Percentiles rank a stretch among this genome's conserved stretches.
phyloP scores from a whole-genome alignment of 2,888 invertebrate species.

The Drosophila differens region DNA sequence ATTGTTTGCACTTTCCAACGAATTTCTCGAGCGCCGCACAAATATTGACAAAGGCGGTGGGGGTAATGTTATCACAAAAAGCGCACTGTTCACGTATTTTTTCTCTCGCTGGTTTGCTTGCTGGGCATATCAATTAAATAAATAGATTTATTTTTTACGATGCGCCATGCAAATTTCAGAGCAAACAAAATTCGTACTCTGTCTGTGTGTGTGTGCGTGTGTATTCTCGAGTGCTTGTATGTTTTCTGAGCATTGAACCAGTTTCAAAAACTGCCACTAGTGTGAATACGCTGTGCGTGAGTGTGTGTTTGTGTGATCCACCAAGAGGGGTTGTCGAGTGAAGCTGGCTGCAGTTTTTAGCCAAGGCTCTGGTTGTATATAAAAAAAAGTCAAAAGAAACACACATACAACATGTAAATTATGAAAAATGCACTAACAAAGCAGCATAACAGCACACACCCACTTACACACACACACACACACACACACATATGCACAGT shows the following conservation, averaged over 20 bases:
- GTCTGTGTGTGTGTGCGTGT: conserved; percentile 19
- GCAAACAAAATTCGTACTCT: conserved; percentile 42
- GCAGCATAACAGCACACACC: conserved; percentile 47
- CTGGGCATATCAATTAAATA: conserved; percentile 74
- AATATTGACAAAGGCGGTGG: conserved; percentile 66
- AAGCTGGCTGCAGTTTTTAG: conserved; percentile 70
- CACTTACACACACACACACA: conserved; percentile 11
- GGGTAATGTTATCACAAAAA: conserved; percentile 39
- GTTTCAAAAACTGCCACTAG: conserved; percentile 46
- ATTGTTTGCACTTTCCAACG: conserved; percentile 73
- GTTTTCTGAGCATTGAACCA: conserved; percentile 59
- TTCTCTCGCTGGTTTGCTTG: conserved; percentile 17
- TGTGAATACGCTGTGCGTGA: neutral
- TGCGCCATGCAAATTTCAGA: conserved; percentile 69
- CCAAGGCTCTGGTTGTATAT: conserved; percentile 73
- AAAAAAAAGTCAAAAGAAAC: conserved; percentile 76
- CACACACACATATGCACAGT: conserved; percentile 18
- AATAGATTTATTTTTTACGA: conserved; percentile 74
- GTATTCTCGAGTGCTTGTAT: neutral
- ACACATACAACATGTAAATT: conserved; percentile 77
- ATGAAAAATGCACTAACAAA: conserved; percentile 81
- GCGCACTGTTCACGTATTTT: conserved; percentile 15
- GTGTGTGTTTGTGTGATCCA: neutral
- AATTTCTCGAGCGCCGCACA: conserved; percentile 60
- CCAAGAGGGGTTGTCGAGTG: neutral